phyloP scores from a whole-genome alignment of 2,888 invertebrate species.

The Sturmia bella region DNA sequence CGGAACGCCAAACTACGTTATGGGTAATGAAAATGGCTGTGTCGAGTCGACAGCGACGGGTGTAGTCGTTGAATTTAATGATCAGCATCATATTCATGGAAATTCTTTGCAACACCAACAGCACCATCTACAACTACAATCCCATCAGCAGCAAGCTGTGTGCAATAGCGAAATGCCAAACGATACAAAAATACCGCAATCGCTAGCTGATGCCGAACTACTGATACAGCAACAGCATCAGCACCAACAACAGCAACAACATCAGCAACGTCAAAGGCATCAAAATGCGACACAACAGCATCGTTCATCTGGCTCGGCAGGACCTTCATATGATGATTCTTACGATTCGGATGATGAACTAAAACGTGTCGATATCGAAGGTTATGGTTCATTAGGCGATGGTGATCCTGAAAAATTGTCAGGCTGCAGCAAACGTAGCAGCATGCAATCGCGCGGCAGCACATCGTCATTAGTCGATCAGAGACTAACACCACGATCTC shows the following conservation, averaged over 20 bases:
- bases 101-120: slow-evolving; percentile 77
- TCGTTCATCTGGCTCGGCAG: slow-evolving; percentile 76
- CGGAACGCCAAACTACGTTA: slow-evolving; percentile 35
- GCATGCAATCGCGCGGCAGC: slow-evolving; percentile 95
- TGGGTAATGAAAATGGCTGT: slow-evolving; percentile 69
- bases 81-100: slow-evolving; percentile 75
- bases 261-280: slow-evolving; percentile 52
- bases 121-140: slow-evolving; percentile 57
- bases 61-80: slow-evolving; percentile 52
- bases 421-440: slow-evolving; percentile 93
- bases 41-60: slow-evolving; percentile 67
- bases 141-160: slow-evolving; percentile 54
- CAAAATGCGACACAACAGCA: slow-evolving; percentile 47
- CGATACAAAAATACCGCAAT: slow-evolving; percentile 53
- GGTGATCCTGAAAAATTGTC: slow-evolving; percentile 88
- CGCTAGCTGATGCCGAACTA: slow-evolving; percentile 50
- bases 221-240: slow-evolving; percentile 58
- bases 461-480: slow-evolving; percentile 92
- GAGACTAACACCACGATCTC: slow-evolving; percentile 93
- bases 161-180: slow-evolving; percentile 38
- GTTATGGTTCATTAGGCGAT: slow-evolving; percentile 84
- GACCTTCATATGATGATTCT: slow-evolving; percentile 86
- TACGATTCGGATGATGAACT: slow-evolving; percentile 95
- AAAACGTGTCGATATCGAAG: slow-evolving; percentile 88
- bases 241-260: slow-evolving; percentile 57